Evolutionary conservation across 2,888 invertebrate species (phyloP), one percentile per base, ranked within the genome.

Genomic region (Trachelus iudaicus): DNA sequence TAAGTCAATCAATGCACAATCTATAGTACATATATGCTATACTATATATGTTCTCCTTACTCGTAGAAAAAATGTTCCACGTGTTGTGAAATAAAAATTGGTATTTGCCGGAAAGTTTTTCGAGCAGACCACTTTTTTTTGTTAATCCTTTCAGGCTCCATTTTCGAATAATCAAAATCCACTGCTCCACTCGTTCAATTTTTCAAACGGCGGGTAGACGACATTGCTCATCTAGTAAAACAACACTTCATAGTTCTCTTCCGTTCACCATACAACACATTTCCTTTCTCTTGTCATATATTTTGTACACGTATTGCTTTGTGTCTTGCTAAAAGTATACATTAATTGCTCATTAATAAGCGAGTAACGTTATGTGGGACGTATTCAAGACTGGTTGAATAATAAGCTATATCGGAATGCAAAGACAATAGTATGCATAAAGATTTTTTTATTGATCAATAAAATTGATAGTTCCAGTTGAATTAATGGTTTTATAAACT

Each of bases 51-150:
- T 69, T 30, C 31, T 73, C 79, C 83, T 83, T 82, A 90, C 90
- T 82, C 81, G 77, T 90, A 90, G 75, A 90, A 90, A 75, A 89
- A 87, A 35, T 83, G 81, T 77, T 90, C 88, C 1, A 89, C 87
- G 2, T 79, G 74, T 35, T 83, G 82, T 11, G 91, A 90, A 74
- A 90, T 86, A 34, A 80, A 82, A 78, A 86, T 83, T 4, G 91
- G 90, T 78, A 90, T 78, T n/a, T 81, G 85, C 77, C 81, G 82
- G n/a, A 89, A 30, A 12, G 73, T 69, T 75, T 71, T 76, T 56
- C 73, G 40, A 31, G 81, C 12, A 12, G 77, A 76, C 34, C 71
- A 75, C 2, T 73, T 34, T 71, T 37, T 34, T 9, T 37, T 69
- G 11, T 71, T 12, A 31, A 76, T 37, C 34, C 71, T 68, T 35